Percentiles rank a stretch among this genome's conserved stretches.
phyloP scores from a whole-genome alignment of 2,888 invertebrate species.

The Drosophila buzzatii region DNA sequence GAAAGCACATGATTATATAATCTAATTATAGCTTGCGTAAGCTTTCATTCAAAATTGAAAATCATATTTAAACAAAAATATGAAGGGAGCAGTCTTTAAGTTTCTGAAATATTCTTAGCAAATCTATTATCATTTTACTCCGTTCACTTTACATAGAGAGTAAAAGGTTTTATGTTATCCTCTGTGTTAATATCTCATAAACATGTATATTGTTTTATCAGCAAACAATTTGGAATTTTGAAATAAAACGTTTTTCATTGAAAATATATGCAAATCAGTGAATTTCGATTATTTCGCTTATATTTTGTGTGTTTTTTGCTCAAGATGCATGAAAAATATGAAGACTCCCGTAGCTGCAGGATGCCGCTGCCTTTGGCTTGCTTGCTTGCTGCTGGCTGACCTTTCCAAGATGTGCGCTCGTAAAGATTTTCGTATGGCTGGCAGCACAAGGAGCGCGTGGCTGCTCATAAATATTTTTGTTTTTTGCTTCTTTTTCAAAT shows the following conservation, averaged over 20 bases:
- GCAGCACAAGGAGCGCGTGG: slow-evolving; percentile 27
- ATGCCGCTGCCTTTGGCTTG: slow-evolving; percentile 1
- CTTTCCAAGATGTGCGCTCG: slow-evolving; percentile 17
- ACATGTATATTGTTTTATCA: slow-evolving; percentile 4
- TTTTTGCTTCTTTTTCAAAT: background rate
- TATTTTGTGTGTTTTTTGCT: slow-evolving; percentile 1
- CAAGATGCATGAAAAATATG: slow-evolving; percentile 17
- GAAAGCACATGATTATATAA: slow-evolving; percentile 5
- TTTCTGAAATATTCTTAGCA: background rate
- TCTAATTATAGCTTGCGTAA: slow-evolving; percentile 1
- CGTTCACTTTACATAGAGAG: too few relatives aligned
- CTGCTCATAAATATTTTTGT: slow-evolving; percentile 42
- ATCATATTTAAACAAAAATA: background rate
- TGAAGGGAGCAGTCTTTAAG: background rate
- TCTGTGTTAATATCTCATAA: background rate
- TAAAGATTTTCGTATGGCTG: slow-evolving; percentile 9
- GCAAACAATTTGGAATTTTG: slow-evolving; percentile 6
- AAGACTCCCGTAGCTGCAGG: slow-evolving; percentile 17
- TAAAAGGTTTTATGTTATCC: background rate
- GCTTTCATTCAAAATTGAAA: background rate
- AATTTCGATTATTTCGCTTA: slow-evolving; percentile 7
- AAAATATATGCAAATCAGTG: slow-evolving; percentile 9
- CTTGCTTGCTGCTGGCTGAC: slow-evolving; percentile 11
- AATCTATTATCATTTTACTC: background rate
- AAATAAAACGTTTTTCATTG: slow-evolving; percentile 3